Evolutionary conservation across 2,888 invertebrate species (phyloP), one percentile per base, ranked within the genome.

Genomic region (Halocaridina rubra): DNA sequence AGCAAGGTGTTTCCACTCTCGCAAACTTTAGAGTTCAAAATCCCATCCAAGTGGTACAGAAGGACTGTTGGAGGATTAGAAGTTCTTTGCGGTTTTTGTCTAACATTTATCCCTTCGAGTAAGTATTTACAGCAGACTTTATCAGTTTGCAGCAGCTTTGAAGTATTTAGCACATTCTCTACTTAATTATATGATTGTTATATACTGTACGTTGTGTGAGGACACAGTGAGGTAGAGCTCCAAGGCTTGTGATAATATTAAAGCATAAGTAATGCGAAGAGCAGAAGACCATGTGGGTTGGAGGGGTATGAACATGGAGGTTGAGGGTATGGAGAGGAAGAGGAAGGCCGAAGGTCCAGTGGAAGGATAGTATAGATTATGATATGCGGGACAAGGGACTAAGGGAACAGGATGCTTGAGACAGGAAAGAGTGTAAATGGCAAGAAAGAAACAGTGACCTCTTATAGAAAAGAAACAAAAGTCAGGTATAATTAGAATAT

Each of bases 1-100:
- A 89, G 90, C 32, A 90, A 90, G 86, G 90, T 90, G 5, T 89
- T 90, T 81, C 90, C 90, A 8, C 76, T 90, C 64, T 84, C 89
- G 8, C 88, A 89, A 69, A 87, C 88, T 0, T 59, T 90, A 13
- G 89, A 89, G 53, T 88, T 90, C 79, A 90, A 90, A 86, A 88
- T 90, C 8, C 89, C 90, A 8, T 89, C 90, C 2, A 90, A 90
- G 86, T 88, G 88, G 86, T 90, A 89, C 82, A 87, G 90, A 16
- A 77, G 89, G 29, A 87, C 85, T 16, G 89, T 90, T 39, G 90
- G 90, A 0, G 89, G 89, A 84, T 30, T 89, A 85, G 89, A 84
- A 89, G 90, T 67, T 13, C 59, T 81, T 1, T 88, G 88, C 72
- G 88, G 88, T 0, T 24, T 85, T 4, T 85, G 85, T 19, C 84